These are phyloP conservation scores for Solenopsis fugax DNA, from an alignment of 1,140 invertebrate genomes.

Conservation along the genomic window DNA sequence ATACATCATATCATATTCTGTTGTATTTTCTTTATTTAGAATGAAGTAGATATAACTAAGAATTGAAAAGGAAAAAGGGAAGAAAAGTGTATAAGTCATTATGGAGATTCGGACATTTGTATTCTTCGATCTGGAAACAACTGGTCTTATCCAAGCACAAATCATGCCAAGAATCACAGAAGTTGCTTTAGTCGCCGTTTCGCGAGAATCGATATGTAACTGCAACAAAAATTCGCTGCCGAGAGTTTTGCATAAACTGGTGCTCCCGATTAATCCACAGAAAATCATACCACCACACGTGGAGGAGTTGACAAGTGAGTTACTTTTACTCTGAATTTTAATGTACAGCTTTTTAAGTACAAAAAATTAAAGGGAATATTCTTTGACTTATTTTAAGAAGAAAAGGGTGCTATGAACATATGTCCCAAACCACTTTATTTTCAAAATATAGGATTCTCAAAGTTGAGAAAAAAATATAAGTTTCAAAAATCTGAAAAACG, in stretches of 20 bases:
- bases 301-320: constrained; percentile 87
- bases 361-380: too few species aligned
- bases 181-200: constrained; percentile 87
- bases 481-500: too few species aligned
- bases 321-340: not conserved
- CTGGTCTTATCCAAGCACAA: constrained; percentile 86
- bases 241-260: constrained; percentile 88
- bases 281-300: constrained; percentile 85
- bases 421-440: too few species aligned
- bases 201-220: constrained; percentile 78
- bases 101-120: constrained; percentile 87
- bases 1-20: too few species aligned
- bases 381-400: too few species aligned
- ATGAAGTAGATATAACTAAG: too few species aligned
- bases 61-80: not conserved
- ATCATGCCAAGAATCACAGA: constrained; percentile 89
- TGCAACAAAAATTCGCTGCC: constrained; percentile 82
- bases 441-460: too few species aligned
- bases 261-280: constrained; percentile 88
- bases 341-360: too few species aligned
- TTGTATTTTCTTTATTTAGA: too few species aligned
- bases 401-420: too few species aligned
- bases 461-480: too few species aligned
- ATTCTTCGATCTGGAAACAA: constrained; percentile 90
- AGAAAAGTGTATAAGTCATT: not conserved